Percentiles rank a stretch among this genome's conserved stretches.
Evolutionary conservation across 1,140 invertebrate species (phyloP).

Genomic region (Wasmannia auropunctata): DNA sequence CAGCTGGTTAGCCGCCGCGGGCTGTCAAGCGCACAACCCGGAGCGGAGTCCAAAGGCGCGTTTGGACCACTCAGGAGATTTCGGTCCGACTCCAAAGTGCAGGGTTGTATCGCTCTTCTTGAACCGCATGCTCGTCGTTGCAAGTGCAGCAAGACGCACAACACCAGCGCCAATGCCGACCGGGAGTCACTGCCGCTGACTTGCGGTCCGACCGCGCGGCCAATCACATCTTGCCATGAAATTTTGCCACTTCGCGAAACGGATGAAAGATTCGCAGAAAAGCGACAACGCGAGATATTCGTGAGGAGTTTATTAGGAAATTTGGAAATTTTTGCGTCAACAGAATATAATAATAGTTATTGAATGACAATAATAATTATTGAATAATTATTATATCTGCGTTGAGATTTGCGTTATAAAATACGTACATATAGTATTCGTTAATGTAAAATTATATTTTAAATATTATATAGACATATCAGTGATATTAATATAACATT

Average conservation of each 20-base stretch:
- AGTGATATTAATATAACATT: background rate
- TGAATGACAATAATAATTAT: no score
- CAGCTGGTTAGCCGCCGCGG: slow-evolving; percentile 47
- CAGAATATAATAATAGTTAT: background rate
- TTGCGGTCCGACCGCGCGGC: slow-evolving; percentile 16
- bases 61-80: slow-evolving; percentile 59
- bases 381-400: background rate
- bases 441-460: background rate
- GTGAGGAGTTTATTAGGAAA: background rate
- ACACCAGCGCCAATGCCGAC: background rate
- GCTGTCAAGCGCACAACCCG: slow-evolving; percentile 52
- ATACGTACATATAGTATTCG: background rate
- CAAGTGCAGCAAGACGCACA: slow-evolving; percentile 42
- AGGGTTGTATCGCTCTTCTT: slow-evolving; percentile 56
- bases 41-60: slow-evolving; percentile 52
- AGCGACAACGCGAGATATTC: background rate
- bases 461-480: background rate
- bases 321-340: background rate
- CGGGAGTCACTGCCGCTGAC: slow-evolving; percentile 39
- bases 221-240: slow-evolving; percentile 41
- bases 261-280: slow-evolving; percentile 2
- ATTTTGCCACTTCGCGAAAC: slow-evolving; percentile 34
- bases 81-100: slow-evolving; percentile 44
- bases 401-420: background rate
- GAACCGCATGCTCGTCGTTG: slow-evolving; percentile 8